Conservation (phyloP, 2,888 invertebrate genomes). For the Villa cingulata region DNA sequence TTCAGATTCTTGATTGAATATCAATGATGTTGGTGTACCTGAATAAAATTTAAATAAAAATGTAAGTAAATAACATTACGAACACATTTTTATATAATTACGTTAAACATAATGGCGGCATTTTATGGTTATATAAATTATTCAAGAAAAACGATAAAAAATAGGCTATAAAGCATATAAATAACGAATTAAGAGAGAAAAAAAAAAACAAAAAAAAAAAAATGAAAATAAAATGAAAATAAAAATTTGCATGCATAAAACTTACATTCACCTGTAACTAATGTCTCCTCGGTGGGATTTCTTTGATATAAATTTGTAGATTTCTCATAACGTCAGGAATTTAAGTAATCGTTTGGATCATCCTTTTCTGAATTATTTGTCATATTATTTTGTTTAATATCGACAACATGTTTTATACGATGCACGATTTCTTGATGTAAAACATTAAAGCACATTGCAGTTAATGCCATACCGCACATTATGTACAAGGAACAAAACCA, state of each 20-base stretch:
- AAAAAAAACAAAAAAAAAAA: too few relatives aligned
- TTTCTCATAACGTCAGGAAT: constrained; percentile 34
- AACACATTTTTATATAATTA: too few relatives aligned
- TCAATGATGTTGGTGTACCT: constrained; percentile 41
- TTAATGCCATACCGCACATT: constrained; percentile 72
- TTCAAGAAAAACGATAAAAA: too few relatives aligned
- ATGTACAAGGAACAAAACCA: constrained; percentile 86
- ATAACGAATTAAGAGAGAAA: too few relatives aligned
- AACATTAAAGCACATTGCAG: constrained; percentile 83
- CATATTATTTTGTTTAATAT: constrained; percentile 28
- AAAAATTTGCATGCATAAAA: too few relatives aligned
- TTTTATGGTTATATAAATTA: too few relatives aligned
- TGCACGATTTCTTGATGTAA: constrained; percentile 80
- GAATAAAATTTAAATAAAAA: too few relatives aligned
- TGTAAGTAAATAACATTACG: too few relatives aligned
- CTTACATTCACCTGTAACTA: constrained; percentile 34
- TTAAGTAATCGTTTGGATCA: constrained; percentile 23
- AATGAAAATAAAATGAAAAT: too few relatives aligned
- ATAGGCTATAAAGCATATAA: too few relatives aligned
- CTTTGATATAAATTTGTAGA: constrained; percentile 37
- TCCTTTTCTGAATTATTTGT: constrained; percentile 20
- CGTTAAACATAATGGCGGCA: too few relatives aligned
- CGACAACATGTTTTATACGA: constrained; percentile 51
- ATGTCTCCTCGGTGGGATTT: constrained; percentile 45
- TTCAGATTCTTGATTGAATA: constrained; percentile 25